Conservation (phyloP, 2,797 vertebrate genomes). For the Eospalax fontanierii region DNA sequence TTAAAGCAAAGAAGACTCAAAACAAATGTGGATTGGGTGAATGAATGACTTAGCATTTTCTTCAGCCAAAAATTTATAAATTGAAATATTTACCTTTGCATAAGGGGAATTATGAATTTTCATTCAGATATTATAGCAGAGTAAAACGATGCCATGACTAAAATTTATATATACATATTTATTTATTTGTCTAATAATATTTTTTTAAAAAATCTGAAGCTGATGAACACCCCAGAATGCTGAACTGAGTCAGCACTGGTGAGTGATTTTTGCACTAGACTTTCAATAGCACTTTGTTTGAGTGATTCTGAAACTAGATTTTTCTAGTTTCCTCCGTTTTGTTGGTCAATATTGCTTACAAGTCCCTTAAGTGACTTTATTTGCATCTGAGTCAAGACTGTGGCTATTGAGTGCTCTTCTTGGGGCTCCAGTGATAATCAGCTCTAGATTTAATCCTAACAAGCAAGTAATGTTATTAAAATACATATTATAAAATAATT, state of each 20-base stretch:
- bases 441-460: neutral
- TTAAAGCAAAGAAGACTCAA: neutral
- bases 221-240: no score
- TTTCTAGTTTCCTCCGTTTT: neutral
- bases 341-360: neutral
- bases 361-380: neutral
- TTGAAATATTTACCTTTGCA: slow-evolving; percentile 26
- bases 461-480: neutral
- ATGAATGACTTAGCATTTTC: neutral
- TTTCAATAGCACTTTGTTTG: neutral
- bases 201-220: no score
- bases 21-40: neutral
- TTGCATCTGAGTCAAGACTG: slow-evolving; percentile 2
- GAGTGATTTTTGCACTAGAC: neutral
- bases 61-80: neutral
- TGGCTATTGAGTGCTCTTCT: neutral
- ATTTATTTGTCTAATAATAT: no score
- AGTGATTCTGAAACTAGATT: neutral
- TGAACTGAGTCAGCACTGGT: no score
- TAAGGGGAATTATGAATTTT: slow-evolving; percentile 38
- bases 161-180: neutral
- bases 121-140: neutral
- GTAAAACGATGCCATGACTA: neutral
- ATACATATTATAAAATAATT: neutral
- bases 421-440: neutral